Conservation (phyloP, 2,113 vertebrate genomes). For the Nymphicus hollandicus region DNA sequence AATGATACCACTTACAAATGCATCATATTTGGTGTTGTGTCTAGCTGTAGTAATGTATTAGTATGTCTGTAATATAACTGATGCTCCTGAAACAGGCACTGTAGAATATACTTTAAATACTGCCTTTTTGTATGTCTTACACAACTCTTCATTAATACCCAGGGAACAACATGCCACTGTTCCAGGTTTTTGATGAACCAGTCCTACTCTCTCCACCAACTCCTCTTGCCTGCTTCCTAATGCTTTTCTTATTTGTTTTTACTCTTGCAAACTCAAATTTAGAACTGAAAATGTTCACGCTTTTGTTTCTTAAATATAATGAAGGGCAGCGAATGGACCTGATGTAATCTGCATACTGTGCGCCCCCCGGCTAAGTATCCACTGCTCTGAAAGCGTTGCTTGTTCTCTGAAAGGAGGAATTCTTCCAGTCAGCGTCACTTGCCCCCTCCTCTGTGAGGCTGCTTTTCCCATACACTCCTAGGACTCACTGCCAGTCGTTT, state of each 20-base stretch:
- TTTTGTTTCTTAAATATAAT: conserved; percentile 10
- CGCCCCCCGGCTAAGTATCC: not conserved
- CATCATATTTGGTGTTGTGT: not conserved
- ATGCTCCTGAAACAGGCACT: not conserved
- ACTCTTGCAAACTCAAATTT: not conserved
- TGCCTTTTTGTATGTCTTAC: not conserved
- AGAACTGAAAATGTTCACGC: not conserved
- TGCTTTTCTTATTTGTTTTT: conserved; percentile 1
- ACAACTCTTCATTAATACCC: not conserved
- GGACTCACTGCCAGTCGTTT: not conserved
- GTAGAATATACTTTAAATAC: conserved; percentile 1
- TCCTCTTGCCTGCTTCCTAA: not conserved
- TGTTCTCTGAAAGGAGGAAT: conserved; percentile 63
- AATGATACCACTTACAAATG: not conserved
- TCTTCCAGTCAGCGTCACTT: not conserved
- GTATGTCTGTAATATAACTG: not conserved
- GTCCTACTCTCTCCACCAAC: not conserved
- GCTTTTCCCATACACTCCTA: not conserved
- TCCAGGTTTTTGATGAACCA: conserved; percentile 11
- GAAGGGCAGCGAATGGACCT: not conserved
- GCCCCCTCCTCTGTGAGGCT: conserved; percentile 18
- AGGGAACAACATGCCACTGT: conserved; percentile 15
- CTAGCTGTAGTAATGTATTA: not conserved
- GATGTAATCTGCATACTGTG: conserved; percentile 15
- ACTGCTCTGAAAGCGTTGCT: conserved; percentile 43